Evolutionary conservation across 1,140 invertebrate species (phyloP).

Genomic region (Hyles euphorbiae): DNA sequence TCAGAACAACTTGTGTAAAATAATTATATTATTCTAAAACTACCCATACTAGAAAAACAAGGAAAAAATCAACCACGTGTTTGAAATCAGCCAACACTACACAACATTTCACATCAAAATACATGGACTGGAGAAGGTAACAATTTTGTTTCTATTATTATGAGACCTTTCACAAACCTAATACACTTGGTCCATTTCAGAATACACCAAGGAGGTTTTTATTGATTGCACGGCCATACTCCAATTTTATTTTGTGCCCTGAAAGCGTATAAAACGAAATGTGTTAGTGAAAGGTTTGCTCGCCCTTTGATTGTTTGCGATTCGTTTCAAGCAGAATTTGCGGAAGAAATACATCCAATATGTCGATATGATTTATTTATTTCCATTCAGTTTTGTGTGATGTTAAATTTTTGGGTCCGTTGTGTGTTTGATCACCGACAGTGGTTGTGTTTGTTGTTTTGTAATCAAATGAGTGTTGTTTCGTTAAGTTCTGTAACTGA

Average conservation of each 20-base stretch:
- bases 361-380: conserved; percentile 31
- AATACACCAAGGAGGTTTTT: conserved; percentile 21
- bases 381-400: conserved; percentile 20
- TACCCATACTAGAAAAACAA: no score
- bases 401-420: no score
- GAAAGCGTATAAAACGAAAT: conserved; percentile 48
- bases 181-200: conserved; percentile 5
- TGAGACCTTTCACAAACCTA: conserved; percentile 3
- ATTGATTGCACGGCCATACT: conserved; percentile 38
- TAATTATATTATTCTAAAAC: no score
- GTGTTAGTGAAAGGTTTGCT: conserved; percentile 46
- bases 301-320: conserved; percentile 58
- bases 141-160: conserved; percentile 7
- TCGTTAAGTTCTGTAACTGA: no score
- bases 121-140: neutral
- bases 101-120: no score
- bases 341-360: neutral
- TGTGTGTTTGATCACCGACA: no score
- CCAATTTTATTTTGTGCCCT: conserved; percentile 33
- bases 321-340: conserved; percentile 24
- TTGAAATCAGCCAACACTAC: no score
- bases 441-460: no score
- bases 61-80: no score
- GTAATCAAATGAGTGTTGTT: no score
- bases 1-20: no score